Evolutionary conservation across 2,888 invertebrate species (phyloP), one percentile per base, ranked within the genome.

Genomic region (Patella depressa): DNA sequence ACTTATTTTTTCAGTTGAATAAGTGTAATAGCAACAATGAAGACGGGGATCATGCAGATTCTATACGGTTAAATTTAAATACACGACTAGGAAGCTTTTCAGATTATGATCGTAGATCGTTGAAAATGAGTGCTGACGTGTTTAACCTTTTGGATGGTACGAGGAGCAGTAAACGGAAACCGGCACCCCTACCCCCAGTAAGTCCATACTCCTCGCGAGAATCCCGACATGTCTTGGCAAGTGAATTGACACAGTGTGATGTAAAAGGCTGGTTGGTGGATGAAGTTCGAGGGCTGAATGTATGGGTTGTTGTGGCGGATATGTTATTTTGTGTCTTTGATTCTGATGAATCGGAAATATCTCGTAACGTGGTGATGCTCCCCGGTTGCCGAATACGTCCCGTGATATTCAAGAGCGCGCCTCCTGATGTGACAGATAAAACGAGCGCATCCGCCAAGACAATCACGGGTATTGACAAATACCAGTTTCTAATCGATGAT

Each of bases 291-390:
- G 82, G 81, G 3, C 53, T 72, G 73, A 80, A 81, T 75, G 85
- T 87, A 3, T 89, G 88, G 88, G 85, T 88, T 78, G 84, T 86
- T 9, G 80, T 88, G 14, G 85, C 85, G 11, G 87, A 87, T 69
- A 87, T 87, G 85, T 70, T 87, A 57, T 85, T 89, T 65, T 88
- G 88, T 79, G 83, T 88, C 2, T 89, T 88, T 73, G 86, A 87
- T 53, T 79, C 74, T 19, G 79, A 87, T 19, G 80, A 80, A 9
- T 73, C 85, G 0, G 81, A 84, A 29, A 82, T 80, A 19, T 85
- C 88, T 15, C 79, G 78, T 9, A 85, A 85, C n/a, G 85, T 87
- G 3, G 80, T 88, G 54, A 72, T 87, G 9, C 78, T 89, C 17
- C 88, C 88, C 5, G 87, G 87, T 57, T 88, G 88, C 77, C 83